Evolutionary conservation across 2,888 invertebrate genomes (phyloP).

Genomic region (Limnephilus rhombicus): DNA sequence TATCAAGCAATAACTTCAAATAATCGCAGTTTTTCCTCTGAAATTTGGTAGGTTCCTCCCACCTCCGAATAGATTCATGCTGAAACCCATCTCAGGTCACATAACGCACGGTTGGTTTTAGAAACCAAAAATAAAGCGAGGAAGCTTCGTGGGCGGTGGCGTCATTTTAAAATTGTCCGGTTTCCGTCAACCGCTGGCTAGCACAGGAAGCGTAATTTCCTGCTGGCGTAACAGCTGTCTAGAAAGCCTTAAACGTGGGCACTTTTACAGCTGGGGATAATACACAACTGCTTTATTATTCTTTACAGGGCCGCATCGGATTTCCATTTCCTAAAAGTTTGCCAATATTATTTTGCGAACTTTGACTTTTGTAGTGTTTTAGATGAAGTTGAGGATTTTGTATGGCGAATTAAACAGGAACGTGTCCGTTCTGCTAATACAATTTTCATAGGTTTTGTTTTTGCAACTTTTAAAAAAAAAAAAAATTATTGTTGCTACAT

Average conservation of each 20-base stretch:
- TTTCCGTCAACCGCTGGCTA: slow-evolving; percentile 53
- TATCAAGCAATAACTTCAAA: not conserved
- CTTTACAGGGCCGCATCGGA: slow-evolving; percentile 27
- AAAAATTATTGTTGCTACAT: too few species aligned
- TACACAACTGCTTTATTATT: slow-evolving; percentile 42
- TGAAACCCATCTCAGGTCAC: slow-evolving; percentile 30
- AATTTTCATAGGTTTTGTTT: not conserved
- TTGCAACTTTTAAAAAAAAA: too few species aligned
- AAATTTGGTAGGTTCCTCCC: not conserved
- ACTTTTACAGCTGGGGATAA: slow-evolving; percentile 33
- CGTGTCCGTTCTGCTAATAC: not conserved
- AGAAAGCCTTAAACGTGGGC: slow-evolving; percentile 41
- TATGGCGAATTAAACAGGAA: not conserved
- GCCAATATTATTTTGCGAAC: not conserved
- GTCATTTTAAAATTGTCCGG: slow-evolving; percentile 63
- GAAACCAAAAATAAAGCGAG: slow-evolving; percentile 52
- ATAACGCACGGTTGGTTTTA: slow-evolving; percentile 52
- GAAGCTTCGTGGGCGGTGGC: slow-evolving; percentile 46
- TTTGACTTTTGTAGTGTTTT: not conserved
- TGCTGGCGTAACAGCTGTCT: slow-evolving; percentile 59
- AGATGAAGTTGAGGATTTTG: not conserved
- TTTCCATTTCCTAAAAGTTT: slow-evolving; percentile 38
- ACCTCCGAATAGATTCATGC: not conserved
- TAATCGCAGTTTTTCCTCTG: not conserved
- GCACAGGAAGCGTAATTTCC: slow-evolving; percentile 66